A percentile compares a stretch with the other conserved stretches of the same genome.
Conservation (phyloP, 2,113 vertebrate genomes). For the cattle (Bos taurus) region DNA sequence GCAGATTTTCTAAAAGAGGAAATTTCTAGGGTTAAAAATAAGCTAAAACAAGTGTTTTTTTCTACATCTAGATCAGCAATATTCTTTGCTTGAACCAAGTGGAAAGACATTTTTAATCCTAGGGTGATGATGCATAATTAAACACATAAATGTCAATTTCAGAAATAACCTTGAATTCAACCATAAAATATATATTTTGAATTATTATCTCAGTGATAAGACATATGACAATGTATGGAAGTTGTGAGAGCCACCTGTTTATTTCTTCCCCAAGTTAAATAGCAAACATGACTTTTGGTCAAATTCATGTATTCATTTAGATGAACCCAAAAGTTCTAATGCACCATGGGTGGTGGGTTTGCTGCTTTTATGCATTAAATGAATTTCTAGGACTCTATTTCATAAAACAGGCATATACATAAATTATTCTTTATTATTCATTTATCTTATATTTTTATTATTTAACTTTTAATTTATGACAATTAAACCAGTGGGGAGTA, state of each 20-base stretch:
- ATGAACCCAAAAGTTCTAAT: neutral
- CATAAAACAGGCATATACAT: neutral
- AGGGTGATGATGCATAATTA: conserved; percentile 28
- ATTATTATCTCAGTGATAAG: conserved; percentile 20
- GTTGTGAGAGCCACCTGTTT: neutral
- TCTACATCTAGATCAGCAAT: neutral
- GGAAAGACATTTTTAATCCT: conserved; percentile 47
- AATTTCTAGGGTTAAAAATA: neutral
- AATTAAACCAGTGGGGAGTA: neutral
- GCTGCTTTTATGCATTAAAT: neutral
- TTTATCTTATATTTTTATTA: neutral
- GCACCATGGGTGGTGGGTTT: neutral
- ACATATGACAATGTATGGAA: neutral
- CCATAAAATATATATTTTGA: conserved; percentile 37
- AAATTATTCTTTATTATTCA: neutral
- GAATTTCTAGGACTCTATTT: neutral
- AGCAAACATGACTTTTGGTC: neutral
- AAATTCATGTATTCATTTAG: neutral
- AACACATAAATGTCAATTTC: conserved; percentile 46
- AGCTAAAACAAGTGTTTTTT: conserved; percentile 2
- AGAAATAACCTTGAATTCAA: conserved; percentile 38
- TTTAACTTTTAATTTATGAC: neutral
- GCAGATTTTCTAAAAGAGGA: neutral
- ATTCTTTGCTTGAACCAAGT: conserved; percentile 28
- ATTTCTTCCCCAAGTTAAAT: conserved; percentile 2